Base-by-base conservation (phyloP, 1,140 invertebrate genomes). In the Harlomillsia oculata region DNA sequence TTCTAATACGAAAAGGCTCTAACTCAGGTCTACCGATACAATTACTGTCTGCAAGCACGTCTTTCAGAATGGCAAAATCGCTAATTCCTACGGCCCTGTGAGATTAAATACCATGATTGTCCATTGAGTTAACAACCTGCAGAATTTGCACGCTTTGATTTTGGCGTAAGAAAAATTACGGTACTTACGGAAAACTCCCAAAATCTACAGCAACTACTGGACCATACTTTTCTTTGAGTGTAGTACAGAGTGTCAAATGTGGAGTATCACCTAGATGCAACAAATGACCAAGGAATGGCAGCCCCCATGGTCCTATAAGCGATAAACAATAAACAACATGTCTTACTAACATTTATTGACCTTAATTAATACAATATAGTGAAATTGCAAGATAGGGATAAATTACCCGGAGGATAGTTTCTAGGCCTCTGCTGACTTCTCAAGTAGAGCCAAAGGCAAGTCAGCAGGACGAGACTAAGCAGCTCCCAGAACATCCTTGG, bases 261-360 rank as follows among this genome's bases (percentile, higher is more conserved):
- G 57, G 57, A 28, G 53, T 26, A 28, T 40, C 23, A 1, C 57
- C 62, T n/a, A 63, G 20, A n/a, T 32, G 45, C 21, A 52, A 30
- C 8, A 63, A 29, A 25, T 56, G 37, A 11, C 61, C 61, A 5
- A 63, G 16, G 1, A 63, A n/a, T 11, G 61, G 61, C 28, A 63
- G 6, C 29, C 61, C 57, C 45, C 48, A 56, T 34, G 61, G 61
- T 9, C 61, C 59, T 60, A n/a, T n/a, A n/a, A n/a, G n/a, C n/a
- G n/a, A n/a, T n/a, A n/a, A n/a, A n/a, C n/a, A n/a, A n/a, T 11
- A 26, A 51, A 50, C 13, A 23, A 8, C 14, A 48, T 8, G 18
- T 50, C 34, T 32, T n/a, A 9, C 6, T 14, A 23, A 45, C 4
- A 20, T 20, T 45, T 23, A 26, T 5, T 9, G 5, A 45, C 11